Conservation (phyloP, 2,113 vertebrate genomes). For the Epinephelus fuscoguttatus region DNA sequence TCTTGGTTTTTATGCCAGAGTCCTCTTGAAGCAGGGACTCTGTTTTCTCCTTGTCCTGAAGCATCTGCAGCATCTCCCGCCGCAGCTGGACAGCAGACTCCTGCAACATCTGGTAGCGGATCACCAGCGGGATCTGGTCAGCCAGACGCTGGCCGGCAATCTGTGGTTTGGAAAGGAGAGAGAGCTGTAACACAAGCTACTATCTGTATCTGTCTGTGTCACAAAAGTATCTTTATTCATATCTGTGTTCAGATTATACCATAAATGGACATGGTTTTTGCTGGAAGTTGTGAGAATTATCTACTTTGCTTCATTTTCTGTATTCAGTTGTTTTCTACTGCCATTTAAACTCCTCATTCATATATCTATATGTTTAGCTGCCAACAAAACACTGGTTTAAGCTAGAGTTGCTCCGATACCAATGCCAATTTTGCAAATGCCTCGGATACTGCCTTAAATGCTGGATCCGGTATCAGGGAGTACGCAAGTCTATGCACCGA, state of each 20-base stretch:
- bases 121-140: slow-evolving; percentile 87
- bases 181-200: not conserved
- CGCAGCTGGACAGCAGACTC: slow-evolving; percentile 77
- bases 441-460: too few species aligned
- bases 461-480: too few species aligned
- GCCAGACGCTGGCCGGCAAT: slow-evolving; percentile 82
- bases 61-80: slow-evolving; percentile 83
- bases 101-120: slow-evolving; percentile 84
- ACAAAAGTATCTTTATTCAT: not conserved
- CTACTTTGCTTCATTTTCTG: too few species aligned
- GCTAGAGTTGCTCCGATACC: too few species aligned
- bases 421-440: too few species aligned
- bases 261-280: not conserved
- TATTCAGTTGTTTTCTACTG: not conserved
- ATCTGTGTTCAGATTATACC: not conserved
- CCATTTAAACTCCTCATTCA: not conserved
- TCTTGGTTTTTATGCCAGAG: slow-evolving; percentile 65
- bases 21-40: slow-evolving; percentile 82
- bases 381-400: too few species aligned
- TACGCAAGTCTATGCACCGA: too few species aligned
- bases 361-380: too few species aligned
- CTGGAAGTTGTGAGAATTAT: not conserved
- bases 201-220: not conserved
- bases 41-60: slow-evolving; percentile 78
- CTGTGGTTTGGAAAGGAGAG: slow-evolving; percentile 65